phyloP scores from a whole-genome alignment of 2,888 invertebrate species.

The Euproctis similis region DNA sequence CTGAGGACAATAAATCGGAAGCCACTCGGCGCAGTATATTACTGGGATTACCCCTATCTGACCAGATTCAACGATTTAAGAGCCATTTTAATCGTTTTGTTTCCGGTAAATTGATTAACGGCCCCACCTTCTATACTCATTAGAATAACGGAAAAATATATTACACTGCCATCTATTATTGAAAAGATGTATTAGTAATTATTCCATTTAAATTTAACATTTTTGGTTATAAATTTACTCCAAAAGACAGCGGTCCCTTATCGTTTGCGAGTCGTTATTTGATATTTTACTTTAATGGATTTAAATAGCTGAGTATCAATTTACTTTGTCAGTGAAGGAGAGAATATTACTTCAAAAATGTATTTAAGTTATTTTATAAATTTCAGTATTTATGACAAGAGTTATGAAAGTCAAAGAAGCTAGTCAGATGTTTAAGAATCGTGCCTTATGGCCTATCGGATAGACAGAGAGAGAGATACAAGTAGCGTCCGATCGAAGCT shows the following conservation, averaged over 20 bases:
- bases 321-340: too few relatives aligned
- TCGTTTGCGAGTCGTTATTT: slow-evolving; percentile 35
- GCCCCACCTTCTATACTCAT: slow-evolving; percentile 33
- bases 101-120: slow-evolving; percentile 51
- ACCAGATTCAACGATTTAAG: slow-evolving; percentile 60
- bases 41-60: slow-evolving; percentile 58
- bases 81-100: slow-evolving; percentile 54
- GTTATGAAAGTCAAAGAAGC: too few relatives aligned
- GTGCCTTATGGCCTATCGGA: too few relatives aligned
- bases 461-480: too few relatives aligned
- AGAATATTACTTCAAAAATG: too few relatives aligned
- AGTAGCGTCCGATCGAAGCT: too few relatives aligned
- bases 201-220: slow-evolving; percentile 22
- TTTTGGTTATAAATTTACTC: slow-evolving; percentile 46
- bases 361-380: too few relatives aligned
- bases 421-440: too few relatives aligned
- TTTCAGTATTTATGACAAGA: too few relatives aligned
- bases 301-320: slow-evolving; percentile 51
- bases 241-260: slow-evolving; percentile 36
- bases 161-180: slow-evolving; percentile 25
- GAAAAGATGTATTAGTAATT: slow-evolving; percentile 24
- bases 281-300: slow-evolving; percentile 55
- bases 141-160: slow-evolving; percentile 25
- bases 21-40: slow-evolving; percentile 47
- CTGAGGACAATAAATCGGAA: slow-evolving; percentile 50